phyloP scores from a whole-genome alignment of 2,888 invertebrate genomes.

The Ptilodon capucinus region DNA sequence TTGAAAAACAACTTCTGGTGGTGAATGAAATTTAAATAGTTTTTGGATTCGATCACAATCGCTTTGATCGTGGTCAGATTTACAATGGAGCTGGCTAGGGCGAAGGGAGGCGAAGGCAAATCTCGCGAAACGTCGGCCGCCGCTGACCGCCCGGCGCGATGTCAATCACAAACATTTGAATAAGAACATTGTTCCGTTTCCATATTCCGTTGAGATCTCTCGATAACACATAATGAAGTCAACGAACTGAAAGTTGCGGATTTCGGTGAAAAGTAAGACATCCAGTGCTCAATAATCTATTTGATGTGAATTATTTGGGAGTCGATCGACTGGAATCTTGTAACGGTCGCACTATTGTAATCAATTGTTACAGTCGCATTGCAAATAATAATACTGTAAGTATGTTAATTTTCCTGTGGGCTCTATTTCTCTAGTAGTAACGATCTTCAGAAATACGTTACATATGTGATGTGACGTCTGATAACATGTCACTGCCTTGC shows the following conservation, averaged over 20 bases:
- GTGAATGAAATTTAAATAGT: constrained; percentile 66
- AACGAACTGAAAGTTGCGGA: constrained; percentile 66
- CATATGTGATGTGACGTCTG: not conserved
- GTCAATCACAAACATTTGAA: constrained; percentile 79
- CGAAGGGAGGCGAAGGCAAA: constrained; percentile 43
- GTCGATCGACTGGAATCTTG: constrained; percentile 60
- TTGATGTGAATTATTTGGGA: constrained; percentile 45
- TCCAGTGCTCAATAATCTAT: constrained; percentile 39
- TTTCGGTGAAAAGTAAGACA: constrained; percentile 57
- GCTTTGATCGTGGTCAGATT: constrained; percentile 69
- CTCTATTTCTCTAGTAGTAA: not conserved
- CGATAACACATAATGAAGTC: constrained; percentile 70
- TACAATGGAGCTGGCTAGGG: constrained; percentile 61
- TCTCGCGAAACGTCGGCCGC: constrained; percentile 39
- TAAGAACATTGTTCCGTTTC: constrained; percentile 70
- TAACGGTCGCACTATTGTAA: constrained; percentile 67
- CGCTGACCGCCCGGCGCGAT: constrained; percentile 77
- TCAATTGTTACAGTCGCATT: constrained; percentile 14
- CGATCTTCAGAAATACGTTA: not conserved
- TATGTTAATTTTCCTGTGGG: not conserved
- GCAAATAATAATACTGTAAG: constrained; percentile 6
- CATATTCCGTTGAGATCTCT: constrained; percentile 69
- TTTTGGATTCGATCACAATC: constrained; percentile 68
- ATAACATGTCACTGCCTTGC: not conserved
- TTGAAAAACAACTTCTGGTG: constrained; percentile 45